Evolutionary conservation across 2,113 vertebrate genomes (phyloP).

Genomic region (Arizona elegans): DNA sequence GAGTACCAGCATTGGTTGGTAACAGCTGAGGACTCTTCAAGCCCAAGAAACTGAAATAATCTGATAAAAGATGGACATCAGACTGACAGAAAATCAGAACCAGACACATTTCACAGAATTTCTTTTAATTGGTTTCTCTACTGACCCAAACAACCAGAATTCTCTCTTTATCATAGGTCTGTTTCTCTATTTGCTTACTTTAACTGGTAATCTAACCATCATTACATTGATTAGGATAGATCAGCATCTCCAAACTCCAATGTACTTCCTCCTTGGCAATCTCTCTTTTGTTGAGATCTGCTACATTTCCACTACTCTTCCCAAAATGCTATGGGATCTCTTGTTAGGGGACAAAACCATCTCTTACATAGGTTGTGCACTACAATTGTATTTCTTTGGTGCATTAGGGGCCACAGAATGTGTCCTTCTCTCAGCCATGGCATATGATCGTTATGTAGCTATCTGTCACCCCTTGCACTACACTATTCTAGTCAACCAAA

Average conservation of each 20-base stretch:
- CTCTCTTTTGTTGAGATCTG: slow-evolving; percentile 40
- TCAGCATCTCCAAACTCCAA: slow-evolving; percentile 29
- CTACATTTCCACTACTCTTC: slow-evolving; percentile 26
- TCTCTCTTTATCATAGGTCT: slow-evolving; percentile 28
- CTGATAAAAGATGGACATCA: not conserved
- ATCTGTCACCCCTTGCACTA: slow-evolving; percentile 12
- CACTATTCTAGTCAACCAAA: not conserved
- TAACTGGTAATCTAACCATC: slow-evolving; percentile 34
- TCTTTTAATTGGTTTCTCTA: slow-evolving; percentile 22
- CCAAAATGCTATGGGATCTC: slow-evolving; percentile 37
- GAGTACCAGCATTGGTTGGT: not conserved
- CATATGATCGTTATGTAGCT: slow-evolving; percentile 8
- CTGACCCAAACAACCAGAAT: not conserved
- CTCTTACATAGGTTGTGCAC: slow-evolving; percentile 33
- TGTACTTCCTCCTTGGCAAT: slow-evolving; percentile 44
- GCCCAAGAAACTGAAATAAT: not conserved
- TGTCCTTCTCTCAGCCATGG: not conserved
- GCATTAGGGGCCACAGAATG: not conserved
- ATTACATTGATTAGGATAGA: slow-evolving; percentile 26
- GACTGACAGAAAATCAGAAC: not conserved
- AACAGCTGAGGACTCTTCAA: not conserved
- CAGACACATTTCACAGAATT: slow-evolving; percentile 24
- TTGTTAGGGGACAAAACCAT: slow-evolving; percentile 20
- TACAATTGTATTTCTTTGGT: slow-evolving; percentile 32
- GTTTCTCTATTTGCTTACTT: slow-evolving; percentile 29